Base-by-base conservation (phyloP, 2,797 vertebrate genomes). In the Hafferia zeledoni region DNA sequence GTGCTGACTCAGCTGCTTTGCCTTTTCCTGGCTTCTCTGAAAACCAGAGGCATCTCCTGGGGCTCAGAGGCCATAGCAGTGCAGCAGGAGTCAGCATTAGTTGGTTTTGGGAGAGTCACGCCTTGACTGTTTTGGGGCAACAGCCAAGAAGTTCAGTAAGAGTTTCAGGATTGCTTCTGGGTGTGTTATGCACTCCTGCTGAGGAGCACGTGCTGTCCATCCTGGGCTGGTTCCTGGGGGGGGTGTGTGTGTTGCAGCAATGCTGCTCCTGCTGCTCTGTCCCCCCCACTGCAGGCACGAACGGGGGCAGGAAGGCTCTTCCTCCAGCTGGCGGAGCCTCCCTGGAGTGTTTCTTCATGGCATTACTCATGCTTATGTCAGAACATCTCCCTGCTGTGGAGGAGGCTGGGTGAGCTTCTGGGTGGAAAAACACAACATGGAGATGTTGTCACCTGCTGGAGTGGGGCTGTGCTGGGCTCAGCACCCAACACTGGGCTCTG, bases 1-100 rank as follows among this genome's bases (percentile, higher is more conserved):
- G 57, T 69, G 94, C 96, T 96, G 95, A 96, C 76, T 95, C 94
- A 90, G 84, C 82, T 87, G 31, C 67, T 96, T 65, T 79, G 82
- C 33, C 44, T 61, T 83, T 71, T 76, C 7, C 68, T 88, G 76
- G 68, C 79, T 90, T 28, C 83, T 72, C 79, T 57, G 74, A 3
- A 96, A 85, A 61, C 76, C 35, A 24, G 63, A 90, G 82, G 79
- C 89, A 67, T 90, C 92, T 93, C 91, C 76, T 28, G 76, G 65
- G 90, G 64, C 81, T 70, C 33, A 2, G 39, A 17, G 84, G 69
- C 87, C 4, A 0, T 0, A 5, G 69, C 0, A 11, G 53, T 2
- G 30, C 65, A 86, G 72, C 50, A 81, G 87, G 43, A 77, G 53
- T 10, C 65, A 95, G 72, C 8, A 27, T 18, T 33, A 22, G 43